Conservation (phyloP, 1,140 invertebrate genomes). For the Riptortus pedestris region DNA sequence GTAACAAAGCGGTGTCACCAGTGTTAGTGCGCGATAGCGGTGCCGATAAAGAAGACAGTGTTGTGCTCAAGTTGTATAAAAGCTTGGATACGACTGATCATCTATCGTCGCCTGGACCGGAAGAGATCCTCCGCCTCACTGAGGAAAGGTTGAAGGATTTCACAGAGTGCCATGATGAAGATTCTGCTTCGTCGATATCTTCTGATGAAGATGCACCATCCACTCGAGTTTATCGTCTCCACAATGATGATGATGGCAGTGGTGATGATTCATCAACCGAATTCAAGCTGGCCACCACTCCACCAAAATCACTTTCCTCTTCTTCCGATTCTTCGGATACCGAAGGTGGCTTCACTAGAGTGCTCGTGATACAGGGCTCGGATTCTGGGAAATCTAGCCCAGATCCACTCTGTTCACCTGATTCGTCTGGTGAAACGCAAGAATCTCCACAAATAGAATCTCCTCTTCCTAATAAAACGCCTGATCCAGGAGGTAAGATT, state of each 20-base stretch:
- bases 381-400: constrained; percentile 9
- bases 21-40: constrained; percentile 11
- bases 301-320: constrained; percentile 24
- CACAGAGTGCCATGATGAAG: constrained; percentile 21
- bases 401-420: too few species aligned
- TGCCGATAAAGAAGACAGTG: constrained; percentile 19
- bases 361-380: constrained; percentile 22
- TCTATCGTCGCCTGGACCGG: not conserved
- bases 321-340: constrained; percentile 27
- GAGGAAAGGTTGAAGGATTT: constrained; percentile 26
- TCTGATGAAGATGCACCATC: constrained; percentile 21
- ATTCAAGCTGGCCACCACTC: constrained; percentile 20
- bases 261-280: constrained; percentile 26
- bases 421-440: not conserved
- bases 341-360: constrained; percentile 2
- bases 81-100: constrained; percentile 16
- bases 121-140: constrained; percentile 20
- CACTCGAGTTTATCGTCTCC: constrained; percentile 23
- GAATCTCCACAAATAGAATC: not conserved
- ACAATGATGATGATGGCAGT: constrained; percentile 4
- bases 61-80: constrained; percentile 29
- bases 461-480: not conserved
- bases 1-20: constrained; percentile 23
- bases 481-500: not conserved
- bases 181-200: constrained; percentile 12